Evolutionary conservation across 2,797 vertebrate genomes (phyloP).

Genomic region (Remorina albescens): DNA sequence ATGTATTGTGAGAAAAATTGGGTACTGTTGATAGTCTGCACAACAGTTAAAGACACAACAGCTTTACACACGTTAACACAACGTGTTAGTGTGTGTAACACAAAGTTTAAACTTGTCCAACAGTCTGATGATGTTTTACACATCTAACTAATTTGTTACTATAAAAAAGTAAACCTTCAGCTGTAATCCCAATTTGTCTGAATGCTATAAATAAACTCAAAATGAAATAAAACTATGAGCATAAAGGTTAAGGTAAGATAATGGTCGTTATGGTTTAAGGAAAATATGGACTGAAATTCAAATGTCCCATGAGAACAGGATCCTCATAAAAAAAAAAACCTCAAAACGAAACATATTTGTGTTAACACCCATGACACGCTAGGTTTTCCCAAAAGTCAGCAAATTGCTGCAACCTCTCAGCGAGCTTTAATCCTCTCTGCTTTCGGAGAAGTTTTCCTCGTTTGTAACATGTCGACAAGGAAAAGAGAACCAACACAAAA

Average conservation of each 20-base stretch:
- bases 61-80: neutral
- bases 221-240: neutral
- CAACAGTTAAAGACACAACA: neutral
- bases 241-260: neutral
- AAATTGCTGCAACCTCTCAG: neutral
- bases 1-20: no score
- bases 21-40: no score
- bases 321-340: no score
- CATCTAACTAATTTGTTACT: no score
- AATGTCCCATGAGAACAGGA: neutral
- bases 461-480: slow-evolving; percentile 3
- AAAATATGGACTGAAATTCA: neutral
- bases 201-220: no score
- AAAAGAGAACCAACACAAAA: neutral
- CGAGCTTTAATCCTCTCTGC: neutral
- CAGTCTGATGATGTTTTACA: no score
- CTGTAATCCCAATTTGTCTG: neutral
- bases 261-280: neutral
- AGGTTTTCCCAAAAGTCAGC: neutral
- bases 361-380: neutral
- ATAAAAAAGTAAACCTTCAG: neutral
- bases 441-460: neutral
- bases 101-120: neutral
- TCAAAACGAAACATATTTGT: no score
- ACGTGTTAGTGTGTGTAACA: neutral